These are phyloP conservation scores for Ailurus styani DNA, from an alignment of 2,113 vertebrate genomes.

Conservation along the genomic window DNA sequence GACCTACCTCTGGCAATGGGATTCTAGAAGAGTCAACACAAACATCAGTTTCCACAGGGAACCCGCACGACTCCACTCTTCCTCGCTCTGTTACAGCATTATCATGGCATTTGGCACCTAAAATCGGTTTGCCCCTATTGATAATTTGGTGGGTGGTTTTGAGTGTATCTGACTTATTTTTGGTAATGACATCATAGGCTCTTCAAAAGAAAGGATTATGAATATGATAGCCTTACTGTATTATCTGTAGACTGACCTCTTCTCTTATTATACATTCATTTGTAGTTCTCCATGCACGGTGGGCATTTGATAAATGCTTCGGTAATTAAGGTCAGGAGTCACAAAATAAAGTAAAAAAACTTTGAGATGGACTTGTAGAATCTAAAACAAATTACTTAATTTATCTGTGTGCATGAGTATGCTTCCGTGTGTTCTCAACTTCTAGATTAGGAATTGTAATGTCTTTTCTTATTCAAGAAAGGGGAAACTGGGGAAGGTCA, in stretches of 20 bases:
- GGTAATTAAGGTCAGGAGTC: background rate
- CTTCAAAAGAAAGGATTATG: background rate
- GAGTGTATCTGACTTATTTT: background rate
- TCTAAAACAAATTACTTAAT: background rate
- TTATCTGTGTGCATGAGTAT: background rate
- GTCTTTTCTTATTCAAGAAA: background rate
- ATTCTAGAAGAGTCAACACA: background rate
- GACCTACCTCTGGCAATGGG: background rate
- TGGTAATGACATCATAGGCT: background rate
- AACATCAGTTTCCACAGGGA: background rate
- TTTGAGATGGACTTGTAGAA: background rate
- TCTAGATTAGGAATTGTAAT: background rate
- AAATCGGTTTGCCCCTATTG: background rate
- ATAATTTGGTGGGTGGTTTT: background rate
- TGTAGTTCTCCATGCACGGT: background rate
- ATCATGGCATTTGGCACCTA: background rate
- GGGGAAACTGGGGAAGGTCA: background rate
- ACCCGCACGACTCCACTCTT: background rate
- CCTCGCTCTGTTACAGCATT: background rate
- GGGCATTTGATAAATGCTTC: background rate
- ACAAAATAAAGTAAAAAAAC: background rate
- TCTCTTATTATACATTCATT: background rate
- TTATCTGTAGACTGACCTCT: background rate
- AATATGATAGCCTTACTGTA: background rate
- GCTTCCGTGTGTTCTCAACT: too few species aligned